A percentile compares a stretch with the other conserved stretches of the same genome.
These are phyloP conservation scores for Phoebastria nigripes DNA, from an alignment of 2,797 vertebrate species.

Conservation along the genomic window DNA sequence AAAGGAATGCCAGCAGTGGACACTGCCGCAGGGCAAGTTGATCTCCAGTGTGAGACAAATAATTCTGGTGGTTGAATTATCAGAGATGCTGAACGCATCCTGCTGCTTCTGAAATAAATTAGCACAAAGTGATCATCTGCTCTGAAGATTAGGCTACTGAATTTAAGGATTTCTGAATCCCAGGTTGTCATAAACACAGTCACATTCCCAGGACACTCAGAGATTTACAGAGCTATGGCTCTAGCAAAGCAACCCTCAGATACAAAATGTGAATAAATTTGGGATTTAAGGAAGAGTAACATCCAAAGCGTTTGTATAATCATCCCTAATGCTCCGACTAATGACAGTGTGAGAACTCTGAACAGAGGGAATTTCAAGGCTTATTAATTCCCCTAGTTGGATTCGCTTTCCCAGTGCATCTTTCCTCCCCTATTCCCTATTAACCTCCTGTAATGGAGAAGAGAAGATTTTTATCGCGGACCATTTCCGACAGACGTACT, in stretches of 20 bases:
- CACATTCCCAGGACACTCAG: not conserved
- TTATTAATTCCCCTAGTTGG: slow-evolving; percentile 76
- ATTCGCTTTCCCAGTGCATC: slow-evolving; percentile 65
- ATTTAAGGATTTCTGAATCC: not conserved
- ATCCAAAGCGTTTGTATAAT: slow-evolving; percentile 68
- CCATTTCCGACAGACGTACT: slow-evolving; percentile 71
- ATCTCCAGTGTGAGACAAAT: not conserved
- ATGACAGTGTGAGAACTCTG: slow-evolving; percentile 67
- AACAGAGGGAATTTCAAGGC: slow-evolving; percentile 78
- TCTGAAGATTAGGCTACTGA: not conserved
- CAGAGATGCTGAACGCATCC: not conserved
- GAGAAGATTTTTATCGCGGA: slow-evolving; percentile 60
- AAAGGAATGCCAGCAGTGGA: not conserved
- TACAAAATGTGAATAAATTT: slow-evolving; percentile 61
- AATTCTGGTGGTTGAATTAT: not conserved
- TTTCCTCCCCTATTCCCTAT: slow-evolving; percentile 73
- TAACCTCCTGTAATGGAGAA: slow-evolving; percentile 74
- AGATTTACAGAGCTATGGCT: slow-evolving; percentile 4
- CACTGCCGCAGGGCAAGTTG: not conserved
- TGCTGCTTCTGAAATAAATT: not conserved
- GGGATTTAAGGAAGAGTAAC: slow-evolving; percentile 66
- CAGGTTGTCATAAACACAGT: not conserved
- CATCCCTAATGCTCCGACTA: slow-evolving; percentile 63
- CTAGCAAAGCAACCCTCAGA: slow-evolving; percentile 38
- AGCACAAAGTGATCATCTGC: not conserved